These are phyloP conservation scores for Meloe dianella DNA, from an alignment of 2,888 invertebrate species.

Conservation along the genomic window DNA sequence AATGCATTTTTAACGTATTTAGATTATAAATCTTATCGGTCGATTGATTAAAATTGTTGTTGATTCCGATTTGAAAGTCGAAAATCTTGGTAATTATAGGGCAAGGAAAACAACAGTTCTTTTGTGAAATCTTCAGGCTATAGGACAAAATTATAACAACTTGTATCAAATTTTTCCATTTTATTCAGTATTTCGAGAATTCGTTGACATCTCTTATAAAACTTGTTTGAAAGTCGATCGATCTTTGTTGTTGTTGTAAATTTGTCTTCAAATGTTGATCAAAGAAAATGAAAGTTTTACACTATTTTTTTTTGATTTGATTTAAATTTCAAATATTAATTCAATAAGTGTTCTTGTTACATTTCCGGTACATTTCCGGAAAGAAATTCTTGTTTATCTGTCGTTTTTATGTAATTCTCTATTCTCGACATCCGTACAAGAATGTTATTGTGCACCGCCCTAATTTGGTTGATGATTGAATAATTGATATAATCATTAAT, in stretches of 20 bases:
- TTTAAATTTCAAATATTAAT: not conserved
- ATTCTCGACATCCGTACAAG: too few relatives aligned
- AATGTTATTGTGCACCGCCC: too few relatives aligned
- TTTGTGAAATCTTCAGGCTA: not conserved
- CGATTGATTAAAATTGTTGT: not conserved
- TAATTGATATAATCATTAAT: too few relatives aligned
- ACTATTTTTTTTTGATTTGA: not conserved
- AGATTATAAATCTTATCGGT: not conserved
- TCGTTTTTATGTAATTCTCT: not conserved
- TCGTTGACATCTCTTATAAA: not conserved
- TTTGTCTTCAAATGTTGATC: not conserved
- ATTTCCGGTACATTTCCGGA: not conserved
- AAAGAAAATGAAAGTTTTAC: slow-evolving; percentile 2
- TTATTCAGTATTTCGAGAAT: not conserved
- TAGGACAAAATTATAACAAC: not conserved
- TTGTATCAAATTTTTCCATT: not conserved
- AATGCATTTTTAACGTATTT: not conserved
- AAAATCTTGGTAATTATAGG: not conserved
- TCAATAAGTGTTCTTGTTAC: not conserved
- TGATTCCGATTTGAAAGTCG: not conserved
- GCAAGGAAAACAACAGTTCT: not conserved
- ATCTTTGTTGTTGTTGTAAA: not conserved
- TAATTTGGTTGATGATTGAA: too few relatives aligned
- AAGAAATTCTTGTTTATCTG: not conserved
- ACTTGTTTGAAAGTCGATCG: not conserved